A percentile compares a stretch with the other conserved stretches of the same genome.
phyloP scores from a whole-genome alignment of 2,797 vertebrate species.

The Caiman crocodilus region DNA sequence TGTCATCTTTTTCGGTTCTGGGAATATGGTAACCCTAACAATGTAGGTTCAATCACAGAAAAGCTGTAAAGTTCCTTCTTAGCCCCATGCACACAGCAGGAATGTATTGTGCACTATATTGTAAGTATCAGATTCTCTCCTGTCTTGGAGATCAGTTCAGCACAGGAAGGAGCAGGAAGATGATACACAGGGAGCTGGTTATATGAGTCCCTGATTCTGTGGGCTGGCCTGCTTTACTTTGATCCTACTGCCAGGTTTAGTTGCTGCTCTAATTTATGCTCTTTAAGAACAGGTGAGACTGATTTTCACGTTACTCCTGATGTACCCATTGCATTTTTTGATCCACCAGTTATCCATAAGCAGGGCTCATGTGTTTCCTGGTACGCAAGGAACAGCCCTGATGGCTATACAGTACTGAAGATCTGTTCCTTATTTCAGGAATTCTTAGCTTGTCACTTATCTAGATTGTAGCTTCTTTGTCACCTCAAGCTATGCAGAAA shows the following conservation, averaged over 20 bases:
- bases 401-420: not conserved
- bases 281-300: not conserved
- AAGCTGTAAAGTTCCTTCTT: not conserved
- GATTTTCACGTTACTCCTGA: not conserved
- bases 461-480: not conserved
- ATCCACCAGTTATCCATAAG: fast-evolving
- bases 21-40: not conserved
- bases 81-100: not conserved
- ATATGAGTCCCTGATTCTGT: not conserved
- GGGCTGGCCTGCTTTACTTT: not conserved
- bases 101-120: not conserved
- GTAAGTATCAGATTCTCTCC: not conserved
- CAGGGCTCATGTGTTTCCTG: not conserved
- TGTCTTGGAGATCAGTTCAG: not conserved
- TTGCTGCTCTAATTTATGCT: not conserved
- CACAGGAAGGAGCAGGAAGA: not conserved
- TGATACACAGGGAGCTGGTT: not conserved
- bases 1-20: too few species aligned
- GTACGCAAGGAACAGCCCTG: not conserved
- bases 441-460: not conserved
- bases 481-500: not conserved
- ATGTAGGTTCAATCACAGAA: conserved; percentile 9
- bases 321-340: not conserved
- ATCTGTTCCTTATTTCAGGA: not conserved
- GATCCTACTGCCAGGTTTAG: not conserved